Evolutionary conservation across 2,888 invertebrate genomes (phyloP), one percentile per base, ranked within the genome.

Genomic region (Andrena bucephala): DNA sequence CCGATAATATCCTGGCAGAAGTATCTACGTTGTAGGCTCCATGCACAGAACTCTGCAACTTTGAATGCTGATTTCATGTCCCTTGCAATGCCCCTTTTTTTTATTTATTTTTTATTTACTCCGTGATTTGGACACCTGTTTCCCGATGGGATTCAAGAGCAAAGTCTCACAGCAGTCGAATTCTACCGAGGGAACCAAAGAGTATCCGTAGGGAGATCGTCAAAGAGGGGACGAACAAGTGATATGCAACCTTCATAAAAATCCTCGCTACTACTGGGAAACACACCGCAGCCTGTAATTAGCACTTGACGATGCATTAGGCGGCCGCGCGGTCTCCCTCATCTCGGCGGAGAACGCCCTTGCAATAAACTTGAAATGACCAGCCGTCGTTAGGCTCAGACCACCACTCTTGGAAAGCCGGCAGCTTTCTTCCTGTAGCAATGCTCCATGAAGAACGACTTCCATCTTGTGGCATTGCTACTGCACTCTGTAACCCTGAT

Each of bases 271-370:
- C 91, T 92, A 90, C 91, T 77, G 87, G 90, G 90, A 90, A 91
- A 91, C 87, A 86, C 84, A 87, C 87, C 86, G 89, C 87, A 89
- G 89, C 77, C 89, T 91, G 92, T 92, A 92, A 93, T 93, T 93
- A 93, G 92, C 92, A 92, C 92, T 93, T 92, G 91, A 91, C 91
- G 93, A 92, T 93, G 91, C 92, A 92, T 93, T 92, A 92, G 42
- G 91, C 88, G 52, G 85, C 90, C 88, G 85, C 82, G 84, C 75
- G 75, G 75, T 86, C 80, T 86, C 83, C 86, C 87, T 85, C 86
- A 71, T 84, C 87, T 87, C 84, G 72, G 66, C 72, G 76, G 83
- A 90, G 87, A 89, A 91, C 91, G 90, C 91, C 90, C 89, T 89
- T 89, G 93, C 92, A 92, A 91, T 93, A 93, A 93, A 92, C 84